Conservation (phyloP, 1,140 invertebrate species). For the Hetaerina americana region DNA sequence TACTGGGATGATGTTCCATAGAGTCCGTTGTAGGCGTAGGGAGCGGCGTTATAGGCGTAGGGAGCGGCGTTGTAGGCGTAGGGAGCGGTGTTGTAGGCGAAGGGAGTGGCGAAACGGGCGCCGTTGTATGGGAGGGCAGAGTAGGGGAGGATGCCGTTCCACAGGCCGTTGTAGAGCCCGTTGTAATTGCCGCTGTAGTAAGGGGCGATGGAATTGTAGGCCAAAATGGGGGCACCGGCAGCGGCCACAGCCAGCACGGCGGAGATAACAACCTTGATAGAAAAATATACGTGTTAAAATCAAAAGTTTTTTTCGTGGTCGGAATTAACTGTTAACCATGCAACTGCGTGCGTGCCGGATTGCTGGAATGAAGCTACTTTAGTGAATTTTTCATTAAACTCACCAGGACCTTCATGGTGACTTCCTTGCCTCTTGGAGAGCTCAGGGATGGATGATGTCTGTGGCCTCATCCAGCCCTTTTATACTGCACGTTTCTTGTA, state of each 20-base stretch:
- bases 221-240: conserved; percentile 16
- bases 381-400: too few relatives aligned
- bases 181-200: too few relatives aligned
- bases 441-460: background rate
- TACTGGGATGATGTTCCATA: conserved; percentile 31
- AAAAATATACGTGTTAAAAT: too few relatives aligned
- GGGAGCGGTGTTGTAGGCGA: conserved; percentile 4
- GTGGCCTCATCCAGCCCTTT: background rate
- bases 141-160: too few relatives aligned
- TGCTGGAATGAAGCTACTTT: too few relatives aligned
- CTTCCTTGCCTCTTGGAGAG: background rate
- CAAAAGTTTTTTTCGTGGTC: too few relatives aligned
- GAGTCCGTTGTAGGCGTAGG: conserved; percentile 23
- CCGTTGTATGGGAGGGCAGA: background rate
- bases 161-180: too few relatives aligned
- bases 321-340: too few relatives aligned
- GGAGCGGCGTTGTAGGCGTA: conserved; percentile 16
- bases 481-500: background rate
- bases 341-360: too few relatives aligned
- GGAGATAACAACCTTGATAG: conserved; percentile 23
- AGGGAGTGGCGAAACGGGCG: conserved; percentile 14
- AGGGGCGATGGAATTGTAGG: background rate
- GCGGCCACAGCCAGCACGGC: conserved; percentile 14
- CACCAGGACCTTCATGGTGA: background rate
- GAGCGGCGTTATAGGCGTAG: conserved; percentile 24